Conservation (phyloP, 2,888 invertebrate species). For the Molorchus minor region DNA sequence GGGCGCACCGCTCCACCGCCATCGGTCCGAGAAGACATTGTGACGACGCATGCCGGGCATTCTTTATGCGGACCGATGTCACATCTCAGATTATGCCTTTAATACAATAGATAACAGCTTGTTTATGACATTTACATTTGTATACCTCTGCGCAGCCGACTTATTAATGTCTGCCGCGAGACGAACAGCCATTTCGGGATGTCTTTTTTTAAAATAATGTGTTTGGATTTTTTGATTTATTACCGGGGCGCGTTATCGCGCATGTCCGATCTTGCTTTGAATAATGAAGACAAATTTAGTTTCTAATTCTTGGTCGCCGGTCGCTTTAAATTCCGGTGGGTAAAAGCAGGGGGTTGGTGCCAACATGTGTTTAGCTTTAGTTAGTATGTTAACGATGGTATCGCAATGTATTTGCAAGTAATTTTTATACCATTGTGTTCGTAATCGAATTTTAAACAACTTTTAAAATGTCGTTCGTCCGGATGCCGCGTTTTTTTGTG, state of each 20-base stretch:
- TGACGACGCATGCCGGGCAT: slow-evolving; percentile 56
- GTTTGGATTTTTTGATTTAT: slow-evolving; percentile 32
- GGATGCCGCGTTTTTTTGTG: no score
- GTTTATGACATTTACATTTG: slow-evolving; percentile 59
- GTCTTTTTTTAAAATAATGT: slow-evolving; percentile 30
- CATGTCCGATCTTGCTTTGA: slow-evolving; percentile 30
- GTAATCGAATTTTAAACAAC: no score
- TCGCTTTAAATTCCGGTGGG: slow-evolving; percentile 11
- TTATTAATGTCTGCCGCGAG: slow-evolving; percentile 48
- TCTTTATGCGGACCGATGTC: slow-evolving; percentile 55
- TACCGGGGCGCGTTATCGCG: slow-evolving; percentile 17
- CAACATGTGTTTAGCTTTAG: no score
- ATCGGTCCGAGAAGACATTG: slow-evolving; percentile 29
- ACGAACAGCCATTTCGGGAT: slow-evolving; percentile 20
- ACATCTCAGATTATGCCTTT: slow-evolving; percentile 57
- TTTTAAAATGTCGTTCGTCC: no score
- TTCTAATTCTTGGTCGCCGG: slow-evolving; percentile 35
- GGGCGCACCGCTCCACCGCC: slow-evolving; percentile 21
- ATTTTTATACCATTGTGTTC: no score
- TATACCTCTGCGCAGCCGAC: slow-evolving; percentile 46
- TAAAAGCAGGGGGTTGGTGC: no score
- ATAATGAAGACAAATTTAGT: slow-evolving; percentile 37
- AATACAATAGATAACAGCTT: slow-evolving; percentile 59
- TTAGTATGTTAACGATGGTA: no score
- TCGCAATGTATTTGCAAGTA: no score